Evolutionary conservation across 2,797 vertebrate genomes (phyloP), one percentile per base, ranked within the genome.

Genomic region (Pangasius krempfi): DNA sequence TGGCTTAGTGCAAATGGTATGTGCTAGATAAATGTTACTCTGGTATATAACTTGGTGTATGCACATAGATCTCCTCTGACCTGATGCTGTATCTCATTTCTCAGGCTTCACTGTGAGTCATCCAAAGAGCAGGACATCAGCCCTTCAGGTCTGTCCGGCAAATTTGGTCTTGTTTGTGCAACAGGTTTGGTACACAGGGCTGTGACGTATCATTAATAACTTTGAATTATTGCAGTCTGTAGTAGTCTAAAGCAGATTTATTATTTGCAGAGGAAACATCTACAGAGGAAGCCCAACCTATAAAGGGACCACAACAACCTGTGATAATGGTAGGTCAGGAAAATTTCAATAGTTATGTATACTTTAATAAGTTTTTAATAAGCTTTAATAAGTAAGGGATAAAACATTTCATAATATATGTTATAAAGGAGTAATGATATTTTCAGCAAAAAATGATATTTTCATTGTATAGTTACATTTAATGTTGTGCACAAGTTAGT

Each of bases 171-270:
- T 68, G 62, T 20, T 62, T 16, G 12, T 50, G 25, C 40, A 76
- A 14, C 50, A 14, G 27, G 27, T 30, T 95, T 52, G 86, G 90
- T 92, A 86, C 8, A 78, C 66, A 68, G 40, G 8, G 33, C 37
- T 75, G 66, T 52, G 47, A 47, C 30, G 27, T 87, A 6, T 73
- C 16, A 52, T 70, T 85, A 85, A 54, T 82, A 12, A 72, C 30
- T 22, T 16, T 70, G 25, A 72, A 54, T 22, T 44, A 14, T 88
- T 85, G 8, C 1, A 81, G 3, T 89, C 10, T 13, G 2, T 75
- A 60, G 4, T 60, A 16, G 20, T 44, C 68, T 85, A 40, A 79
- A 79, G 5, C 72, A 5, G 14, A 20, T 76, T 78, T 86, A 62
- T 62, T 88, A 13, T 87, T 87, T 70, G 9, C 62, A 91, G 89